These are phyloP conservation scores for Daubentonia madagascariensis DNA, from an alignment of 2,113 vertebrate genomes.

Conservation along the genomic window DNA sequence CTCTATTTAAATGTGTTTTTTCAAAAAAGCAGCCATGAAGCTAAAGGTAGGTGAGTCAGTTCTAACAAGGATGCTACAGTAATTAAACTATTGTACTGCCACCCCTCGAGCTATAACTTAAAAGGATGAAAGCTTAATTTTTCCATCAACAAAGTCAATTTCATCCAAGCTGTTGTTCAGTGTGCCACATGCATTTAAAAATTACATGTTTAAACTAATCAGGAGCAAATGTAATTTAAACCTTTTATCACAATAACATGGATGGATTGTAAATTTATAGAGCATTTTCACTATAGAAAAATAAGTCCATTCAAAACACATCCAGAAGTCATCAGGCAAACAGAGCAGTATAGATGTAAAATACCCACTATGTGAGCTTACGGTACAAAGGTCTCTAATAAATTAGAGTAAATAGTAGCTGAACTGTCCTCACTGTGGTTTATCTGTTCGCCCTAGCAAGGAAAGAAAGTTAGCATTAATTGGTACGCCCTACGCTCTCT, in stretches of 20 bases:
- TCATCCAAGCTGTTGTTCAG: slow-evolving; percentile 47
- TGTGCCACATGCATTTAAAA: slow-evolving; percentile 54
- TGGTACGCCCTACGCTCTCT: background rate
- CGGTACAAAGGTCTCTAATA: slow-evolving; percentile 1
- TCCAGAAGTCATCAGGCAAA: background rate
- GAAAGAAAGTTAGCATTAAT: slow-evolving; percentile 53
- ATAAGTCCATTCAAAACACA: background rate
- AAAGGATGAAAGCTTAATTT: slow-evolving; percentile 68
- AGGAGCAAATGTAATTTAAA: slow-evolving; percentile 52
- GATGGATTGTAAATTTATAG: background rate
- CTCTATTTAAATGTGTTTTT: slow-evolving; percentile 37
- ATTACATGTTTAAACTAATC: slow-evolving; percentile 58
- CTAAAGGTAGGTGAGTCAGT: slow-evolving; percentile 23
- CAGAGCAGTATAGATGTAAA: background rate
- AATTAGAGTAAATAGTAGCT: slow-evolving; percentile 18
- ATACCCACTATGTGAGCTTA: background rate
- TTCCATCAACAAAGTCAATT: slow-evolving; percentile 52
- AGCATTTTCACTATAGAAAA: slow-evolving; percentile 32
- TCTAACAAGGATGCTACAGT: background rate
- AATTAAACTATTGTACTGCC: slow-evolving; percentile 50
- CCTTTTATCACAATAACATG: slow-evolving; percentile 5
- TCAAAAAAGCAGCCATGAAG: background rate
- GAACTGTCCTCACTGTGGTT: background rate
- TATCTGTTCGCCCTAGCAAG: slow-evolving; percentile 13
- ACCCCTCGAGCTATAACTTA: slow-evolving; percentile 38